Evolutionary conservation across 2,888 invertebrate species (phyloP), one percentile per base, ranked within the genome.

Genomic region (Bimastos eiseni): DNA sequence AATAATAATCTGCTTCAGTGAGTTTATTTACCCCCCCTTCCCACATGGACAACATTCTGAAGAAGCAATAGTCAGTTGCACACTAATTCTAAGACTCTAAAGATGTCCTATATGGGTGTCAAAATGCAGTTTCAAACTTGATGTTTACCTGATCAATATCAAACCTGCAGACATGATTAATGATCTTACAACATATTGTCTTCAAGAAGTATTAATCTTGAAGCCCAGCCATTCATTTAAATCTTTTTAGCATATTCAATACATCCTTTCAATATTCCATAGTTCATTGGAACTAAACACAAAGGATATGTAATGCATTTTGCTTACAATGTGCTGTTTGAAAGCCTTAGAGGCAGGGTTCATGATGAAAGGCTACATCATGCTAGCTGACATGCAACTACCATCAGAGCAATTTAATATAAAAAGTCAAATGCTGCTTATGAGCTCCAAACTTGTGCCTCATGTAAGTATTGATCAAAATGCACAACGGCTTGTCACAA

Each of bases 61-160:
- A n/a, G 70, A 70, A 30, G n/a, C n/a, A 17, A 55, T 30, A 30
- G 55, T 44, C 44, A 17, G 44, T 44, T 17, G 44, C 17, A 44
- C 44, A 55, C 2, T n/a, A 11, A 30, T 70, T 70, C 70, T 70
- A n/a, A 70, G 13, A n/a, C 70, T n/a, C 70, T 6, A 15, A n/a
- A 70, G 70, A 70, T n/a, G 70, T 70, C 30, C 70, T 70, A n/a
- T 8, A 70, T 70, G 11, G n/a, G n/a, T 8, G 13, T 70, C 11
- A 8, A n/a, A 70, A n/a, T 6, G n/a, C 70, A 70, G 70, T n/a
- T 70, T 11, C 30, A 70, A 70, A n/a, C n/a, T n/a, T 70, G 11
- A 70, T 70, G 70, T 70, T 70, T 70, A 70, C 70, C n/a, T n/a
- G 70, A 70, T 30, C 70, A 70, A 70, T n/a, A 70, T 70, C 70